These are phyloP conservation scores for Tangara arthus DNA, from an alignment of 2,797 vertebrate genomes.

Conservation along the genomic window DNA sequence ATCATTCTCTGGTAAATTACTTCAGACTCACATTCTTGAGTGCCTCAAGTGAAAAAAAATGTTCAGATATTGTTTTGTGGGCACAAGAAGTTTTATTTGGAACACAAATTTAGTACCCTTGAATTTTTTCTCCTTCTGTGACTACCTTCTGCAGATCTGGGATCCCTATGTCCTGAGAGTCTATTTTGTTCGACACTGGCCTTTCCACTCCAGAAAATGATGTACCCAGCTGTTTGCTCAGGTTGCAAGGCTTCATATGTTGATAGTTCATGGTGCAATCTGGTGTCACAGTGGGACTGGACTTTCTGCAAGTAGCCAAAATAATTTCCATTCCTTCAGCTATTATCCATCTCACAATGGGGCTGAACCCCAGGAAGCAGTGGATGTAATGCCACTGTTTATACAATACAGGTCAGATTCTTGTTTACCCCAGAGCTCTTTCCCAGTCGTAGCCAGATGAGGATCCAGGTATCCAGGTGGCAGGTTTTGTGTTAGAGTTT, in stretches of 20 bases:
- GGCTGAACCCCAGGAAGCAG: not conserved
- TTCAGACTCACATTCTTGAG: not conserved
- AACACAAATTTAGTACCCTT: not conserved
- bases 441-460: not conserved
- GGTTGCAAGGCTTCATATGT: not conserved
- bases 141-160: not conserved
- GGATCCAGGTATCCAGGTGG: not conserved
- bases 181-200: not conserved
- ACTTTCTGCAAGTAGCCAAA: not conserved
- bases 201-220: not conserved
- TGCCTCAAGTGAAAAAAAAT: not conserved
- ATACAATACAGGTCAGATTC: not conserved
- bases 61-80: not conserved
- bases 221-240: not conserved
- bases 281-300: not conserved
- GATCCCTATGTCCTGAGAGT: not conserved
- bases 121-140: not conserved
- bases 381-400: not conserved
- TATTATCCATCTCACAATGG: not conserved
- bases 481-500: slow-evolving; percentile 47
- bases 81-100: not conserved
- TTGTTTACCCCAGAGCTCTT: not conserved
- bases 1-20: not conserved
- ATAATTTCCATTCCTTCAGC: not conserved
- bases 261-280: not conserved